Evolutionary conservation across 2,888 invertebrate genomes (phyloP).

Genomic region (Dicycla oo): DNA sequence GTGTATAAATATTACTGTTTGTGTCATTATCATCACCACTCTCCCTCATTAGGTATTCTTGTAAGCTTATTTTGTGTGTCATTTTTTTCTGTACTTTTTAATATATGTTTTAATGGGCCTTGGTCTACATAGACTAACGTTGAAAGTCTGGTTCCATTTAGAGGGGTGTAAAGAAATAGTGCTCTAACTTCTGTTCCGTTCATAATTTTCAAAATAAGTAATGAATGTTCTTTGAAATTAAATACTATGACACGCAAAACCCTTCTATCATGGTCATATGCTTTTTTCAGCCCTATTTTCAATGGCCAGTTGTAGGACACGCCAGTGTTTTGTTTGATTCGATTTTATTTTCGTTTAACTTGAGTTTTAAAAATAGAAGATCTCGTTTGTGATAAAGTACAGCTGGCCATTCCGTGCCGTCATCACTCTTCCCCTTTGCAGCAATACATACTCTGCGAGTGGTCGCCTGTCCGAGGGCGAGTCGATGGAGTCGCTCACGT

Average conservation of each 20-base stretch:
- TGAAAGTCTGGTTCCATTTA: not conserved
- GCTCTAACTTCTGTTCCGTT: too few relatives aligned
- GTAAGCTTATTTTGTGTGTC: conserved; percentile 64
- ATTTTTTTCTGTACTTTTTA: conserved; percentile 40
- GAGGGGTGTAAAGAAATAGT: not conserved
- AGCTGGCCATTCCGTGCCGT: conserved; percentile 80
- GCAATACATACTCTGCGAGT: conserved; percentile 93
- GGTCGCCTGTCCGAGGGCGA: conserved; percentile 97
- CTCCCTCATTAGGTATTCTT: conserved; percentile 59
- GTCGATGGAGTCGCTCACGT: conserved; percentile 95
- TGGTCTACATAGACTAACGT: not conserved
- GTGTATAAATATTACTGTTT: conserved; percentile 44
- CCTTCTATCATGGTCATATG: conserved; percentile 72
- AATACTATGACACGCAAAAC: conserved; percentile 62
- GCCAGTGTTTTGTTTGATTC: conserved; percentile 25
- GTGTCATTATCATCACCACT: conserved; percentile 54
- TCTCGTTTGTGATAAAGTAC: conserved; percentile 50
- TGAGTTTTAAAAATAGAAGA: conserved; percentile 21
- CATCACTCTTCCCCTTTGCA: conserved; percentile 86
- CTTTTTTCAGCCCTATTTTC: conserved; percentile 78
- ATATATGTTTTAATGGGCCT: conserved; percentile 36
- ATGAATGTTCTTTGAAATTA: conserved; percentile 14
- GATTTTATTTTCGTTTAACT: conserved; percentile 33
- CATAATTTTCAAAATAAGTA: not conserved
- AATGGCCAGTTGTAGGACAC: conserved; percentile 79